phyloP scores from a whole-genome alignment of 2,888 invertebrate species.

The Argyresthia goedartella region DNA sequence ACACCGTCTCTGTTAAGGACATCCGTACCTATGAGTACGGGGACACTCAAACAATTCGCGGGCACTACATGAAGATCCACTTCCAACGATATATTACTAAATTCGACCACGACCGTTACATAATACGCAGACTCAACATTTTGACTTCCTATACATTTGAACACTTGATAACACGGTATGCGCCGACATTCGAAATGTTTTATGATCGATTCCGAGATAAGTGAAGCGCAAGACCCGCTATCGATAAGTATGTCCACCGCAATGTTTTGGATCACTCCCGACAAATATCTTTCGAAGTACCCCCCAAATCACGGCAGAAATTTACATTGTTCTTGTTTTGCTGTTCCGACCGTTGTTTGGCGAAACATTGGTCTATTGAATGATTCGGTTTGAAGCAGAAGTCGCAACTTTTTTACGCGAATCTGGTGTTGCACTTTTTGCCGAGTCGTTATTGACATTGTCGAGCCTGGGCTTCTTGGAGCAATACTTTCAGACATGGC shows the following conservation, averaged over 20 bases:
- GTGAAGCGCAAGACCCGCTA: slow-evolving; percentile 6
- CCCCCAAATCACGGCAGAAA: neutral
- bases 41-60: slow-evolving; percentile 10
- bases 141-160: slow-evolving; percentile 13
- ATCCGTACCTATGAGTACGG: slow-evolving; percentile 17
- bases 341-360: neutral
- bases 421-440: neutral
- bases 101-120: slow-evolving; percentile 13
- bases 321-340: neutral
- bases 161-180: slow-evolving; percentile 9
- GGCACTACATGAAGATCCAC: slow-evolving; percentile 15
- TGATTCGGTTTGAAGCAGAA: neutral
- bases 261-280: slow-evolving; percentile 3
- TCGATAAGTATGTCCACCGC: slow-evolving; percentile 8
- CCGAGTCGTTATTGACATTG: neutral
- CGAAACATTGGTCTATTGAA: neutral
- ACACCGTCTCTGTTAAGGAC: slow-evolving; percentile 12
- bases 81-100: slow-evolving; percentile 14
- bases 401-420: neutral
- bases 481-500: neutral
- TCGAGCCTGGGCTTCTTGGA: neutral
- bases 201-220: slow-evolving; percentile 6
- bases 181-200: slow-evolving; percentile 11
- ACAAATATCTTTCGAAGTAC: neutral
- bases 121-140: slow-evolving; percentile 9